Evolutionary conservation across 2,113 vertebrate species (phyloP).

Genomic region (Lophochroa leadbeateri): DNA sequence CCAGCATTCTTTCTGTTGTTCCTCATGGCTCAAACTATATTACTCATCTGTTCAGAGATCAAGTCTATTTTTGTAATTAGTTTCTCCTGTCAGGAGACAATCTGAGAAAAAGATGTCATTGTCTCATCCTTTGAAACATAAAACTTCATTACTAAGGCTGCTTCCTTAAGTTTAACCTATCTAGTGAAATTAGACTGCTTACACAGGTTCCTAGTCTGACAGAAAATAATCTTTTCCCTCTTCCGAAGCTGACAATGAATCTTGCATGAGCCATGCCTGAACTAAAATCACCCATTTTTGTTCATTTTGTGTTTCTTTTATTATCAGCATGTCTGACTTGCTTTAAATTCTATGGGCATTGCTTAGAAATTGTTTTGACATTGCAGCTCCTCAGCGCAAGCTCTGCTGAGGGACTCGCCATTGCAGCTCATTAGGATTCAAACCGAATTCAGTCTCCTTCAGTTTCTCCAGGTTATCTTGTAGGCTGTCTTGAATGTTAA

Average conservation of each 20-base stretch:
- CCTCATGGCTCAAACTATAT: neutral
- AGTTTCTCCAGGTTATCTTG: neutral
- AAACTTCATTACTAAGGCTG: neutral
- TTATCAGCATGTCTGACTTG: neutral
- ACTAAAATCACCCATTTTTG: neutral
- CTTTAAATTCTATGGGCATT: neutral
- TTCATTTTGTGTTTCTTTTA: neutral
- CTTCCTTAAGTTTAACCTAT: neutral
- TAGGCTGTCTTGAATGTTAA: neutral
- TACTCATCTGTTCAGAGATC: neutral
- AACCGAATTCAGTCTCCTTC: neutral
- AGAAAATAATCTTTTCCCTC: neutral
- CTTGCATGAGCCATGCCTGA: neutral
- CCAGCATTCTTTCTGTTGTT: neutral
- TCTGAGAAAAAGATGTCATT: neutral
- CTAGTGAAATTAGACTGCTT: neutral
- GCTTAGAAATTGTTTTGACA: slow-evolving; percentile 5
- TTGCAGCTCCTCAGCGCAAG: neutral
- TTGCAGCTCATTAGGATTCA: neutral
- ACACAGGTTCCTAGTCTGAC: neutral
- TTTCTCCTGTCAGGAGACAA: neutral
- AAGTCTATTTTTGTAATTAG: neutral
- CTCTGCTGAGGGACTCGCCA: neutral
- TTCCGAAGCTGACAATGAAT: neutral
- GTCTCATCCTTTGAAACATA: neutral